These are phyloP conservation scores for Copsychus sechellarum DNA, from an alignment of 2,113 vertebrate species.

Conservation along the genomic window DNA sequence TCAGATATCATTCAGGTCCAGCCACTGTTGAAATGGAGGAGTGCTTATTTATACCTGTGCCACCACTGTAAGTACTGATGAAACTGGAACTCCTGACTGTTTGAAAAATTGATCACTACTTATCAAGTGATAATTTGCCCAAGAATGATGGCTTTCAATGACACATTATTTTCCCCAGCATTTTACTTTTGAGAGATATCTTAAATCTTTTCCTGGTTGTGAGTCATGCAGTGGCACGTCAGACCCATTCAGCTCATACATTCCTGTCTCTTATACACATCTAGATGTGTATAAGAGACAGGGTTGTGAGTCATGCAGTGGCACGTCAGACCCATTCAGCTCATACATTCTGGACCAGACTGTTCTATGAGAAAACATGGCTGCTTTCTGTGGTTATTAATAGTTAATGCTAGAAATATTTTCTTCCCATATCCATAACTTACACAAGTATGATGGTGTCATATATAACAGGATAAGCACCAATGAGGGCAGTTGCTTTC, in stretches of 20 bases:
- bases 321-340: neutral
- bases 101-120: neutral
- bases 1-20: neutral
- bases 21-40: neutral
- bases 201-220: neutral
- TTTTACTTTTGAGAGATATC: neutral
- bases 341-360: neutral
- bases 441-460: neutral
- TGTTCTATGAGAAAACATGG: neutral
- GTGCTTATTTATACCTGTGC: neutral
- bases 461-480: neutral
- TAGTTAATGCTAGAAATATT: neutral
- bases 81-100: neutral
- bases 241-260: neutral
- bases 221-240: neutral
- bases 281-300: no score
- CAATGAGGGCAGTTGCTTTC: neutral
- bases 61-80: neutral
- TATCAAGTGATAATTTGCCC: neutral
- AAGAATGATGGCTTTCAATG: neutral
- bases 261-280: no score
- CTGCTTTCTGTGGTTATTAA: neutral
- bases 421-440: neutral
- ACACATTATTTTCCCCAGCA: neutral
- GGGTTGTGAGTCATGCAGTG: neutral